These are phyloP conservation scores for Esperia sulphurella DNA, from an alignment of 2,888 invertebrate genomes.

Conservation along the genomic window DNA sequence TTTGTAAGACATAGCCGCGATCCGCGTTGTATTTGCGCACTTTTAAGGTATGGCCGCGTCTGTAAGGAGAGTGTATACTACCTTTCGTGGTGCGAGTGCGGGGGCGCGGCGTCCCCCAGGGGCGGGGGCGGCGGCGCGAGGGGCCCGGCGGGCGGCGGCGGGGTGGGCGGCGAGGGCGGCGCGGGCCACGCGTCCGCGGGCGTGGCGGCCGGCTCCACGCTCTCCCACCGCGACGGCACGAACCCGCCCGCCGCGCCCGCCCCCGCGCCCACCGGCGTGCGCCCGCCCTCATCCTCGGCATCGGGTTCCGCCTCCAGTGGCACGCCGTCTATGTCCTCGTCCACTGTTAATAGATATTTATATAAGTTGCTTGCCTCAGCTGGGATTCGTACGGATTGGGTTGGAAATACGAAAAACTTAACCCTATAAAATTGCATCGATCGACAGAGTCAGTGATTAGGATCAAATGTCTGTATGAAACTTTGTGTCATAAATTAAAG, in stretches of 20 bases:
- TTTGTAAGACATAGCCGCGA: no score
- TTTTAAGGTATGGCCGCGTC: no score
- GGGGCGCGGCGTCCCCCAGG: constrained; percentile 19
- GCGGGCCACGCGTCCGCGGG: constrained; percentile 67
- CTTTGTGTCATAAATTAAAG: no score
- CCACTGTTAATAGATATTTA: constrained; percentile 61
- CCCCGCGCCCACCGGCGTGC: constrained; percentile 24
- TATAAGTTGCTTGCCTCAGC: no score
- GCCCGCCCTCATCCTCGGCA: constrained; percentile 37
- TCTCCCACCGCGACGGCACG: constrained; percentile 97
- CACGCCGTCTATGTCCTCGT: constrained; percentile 87
- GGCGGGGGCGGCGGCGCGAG: constrained; percentile 78
- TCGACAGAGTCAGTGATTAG: no score
- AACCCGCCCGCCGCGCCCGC: constrained; percentile 83
- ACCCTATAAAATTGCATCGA: no score
- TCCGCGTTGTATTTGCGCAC: no score
- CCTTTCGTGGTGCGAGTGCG: constrained; percentile 21
- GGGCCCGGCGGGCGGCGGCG: constrained; percentile 25
- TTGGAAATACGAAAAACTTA: no score
- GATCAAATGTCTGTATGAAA: no score
- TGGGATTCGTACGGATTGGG: no score
- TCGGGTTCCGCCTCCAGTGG: constrained; percentile 77
- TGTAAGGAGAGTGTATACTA: not conserved
- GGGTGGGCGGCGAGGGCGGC: constrained; percentile 83
- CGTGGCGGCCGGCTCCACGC: constrained; percentile 88